These are phyloP conservation scores for Aspiorhynchus laticeps DNA, from an alignment of 2,113 vertebrate species.

Conservation along the genomic window DNA sequence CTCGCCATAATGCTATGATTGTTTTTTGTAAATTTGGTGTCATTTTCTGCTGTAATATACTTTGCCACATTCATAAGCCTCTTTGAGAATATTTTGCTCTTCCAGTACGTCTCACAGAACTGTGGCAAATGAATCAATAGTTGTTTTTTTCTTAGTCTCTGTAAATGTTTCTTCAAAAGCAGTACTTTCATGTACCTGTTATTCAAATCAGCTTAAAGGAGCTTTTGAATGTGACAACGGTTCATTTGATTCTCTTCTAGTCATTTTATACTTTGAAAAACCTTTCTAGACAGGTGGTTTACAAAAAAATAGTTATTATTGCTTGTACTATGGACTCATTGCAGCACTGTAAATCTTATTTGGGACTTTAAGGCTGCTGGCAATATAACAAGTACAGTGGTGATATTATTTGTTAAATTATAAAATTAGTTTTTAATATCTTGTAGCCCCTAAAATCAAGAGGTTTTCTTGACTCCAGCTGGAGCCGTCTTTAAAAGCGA, in stretches of 20 bases:
- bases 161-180: not conserved
- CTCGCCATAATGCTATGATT: not conserved
- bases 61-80: conserved; percentile 34
- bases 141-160: not conserved
- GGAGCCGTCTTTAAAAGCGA: conserved; percentile 54
- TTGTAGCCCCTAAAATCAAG: conserved; percentile 12
- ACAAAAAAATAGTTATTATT: not conserved
- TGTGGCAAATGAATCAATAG: not conserved
- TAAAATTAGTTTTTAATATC: conserved; percentile 17
- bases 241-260: not conserved
- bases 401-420: not conserved
- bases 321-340: not conserved
- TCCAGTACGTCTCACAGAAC: conserved; percentile 22
- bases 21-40: not conserved
- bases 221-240: not conserved
- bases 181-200: not conserved
- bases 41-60: conserved; percentile 33
- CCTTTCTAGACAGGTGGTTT: conserved; percentile 22
- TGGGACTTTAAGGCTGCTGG: conserved; percentile 25
- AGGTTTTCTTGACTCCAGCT: conserved; percentile 28
- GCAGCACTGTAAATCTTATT: not conserved
- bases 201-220: not conserved
- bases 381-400: conserved; percentile 21
- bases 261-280: not conserved
- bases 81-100: conserved; percentile 24